phyloP scores from a whole-genome alignment of 2,113 vertebrate species.

The Anser cygnoides region DNA sequence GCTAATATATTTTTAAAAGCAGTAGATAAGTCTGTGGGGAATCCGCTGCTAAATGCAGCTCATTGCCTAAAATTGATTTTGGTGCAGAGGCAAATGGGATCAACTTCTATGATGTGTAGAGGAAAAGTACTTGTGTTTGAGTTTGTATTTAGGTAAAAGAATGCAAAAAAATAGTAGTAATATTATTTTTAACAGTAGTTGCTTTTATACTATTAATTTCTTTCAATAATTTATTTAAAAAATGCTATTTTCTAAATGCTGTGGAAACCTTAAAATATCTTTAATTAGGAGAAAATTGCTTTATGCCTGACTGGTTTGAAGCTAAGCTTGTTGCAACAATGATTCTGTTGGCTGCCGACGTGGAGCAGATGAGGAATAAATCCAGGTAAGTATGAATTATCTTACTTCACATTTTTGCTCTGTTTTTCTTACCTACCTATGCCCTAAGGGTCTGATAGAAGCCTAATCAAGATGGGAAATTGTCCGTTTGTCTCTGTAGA shows the following conservation, averaged over 20 bases:
- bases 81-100: neutral
- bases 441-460: neutral
- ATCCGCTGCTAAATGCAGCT: neutral
- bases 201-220: neutral
- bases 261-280: slow-evolving; percentile 55
- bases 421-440: neutral
- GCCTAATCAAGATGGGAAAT: neutral
- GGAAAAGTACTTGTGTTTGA: neutral
- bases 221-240: neutral
- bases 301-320: slow-evolving; percentile 84
- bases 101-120: neutral
- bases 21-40: neutral
- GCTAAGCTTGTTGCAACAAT: slow-evolving; percentile 86
- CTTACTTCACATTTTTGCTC: slow-evolving; percentile 27
- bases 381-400: slow-evolving; percentile 61
- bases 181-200: neutral
- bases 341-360: slow-evolving; percentile 83
- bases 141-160: neutral
- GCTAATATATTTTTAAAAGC: neutral
- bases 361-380: slow-evolving; percentile 68
- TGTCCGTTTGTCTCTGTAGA: neutral
- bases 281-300: slow-evolving; percentile 76
- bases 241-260: slow-evolving; percentile 3
- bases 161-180: neutral
- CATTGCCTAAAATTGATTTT: neutral